phyloP scores from a whole-genome alignment of 2,888 invertebrate species.

The Zygothrica quintamaculata region DNA sequence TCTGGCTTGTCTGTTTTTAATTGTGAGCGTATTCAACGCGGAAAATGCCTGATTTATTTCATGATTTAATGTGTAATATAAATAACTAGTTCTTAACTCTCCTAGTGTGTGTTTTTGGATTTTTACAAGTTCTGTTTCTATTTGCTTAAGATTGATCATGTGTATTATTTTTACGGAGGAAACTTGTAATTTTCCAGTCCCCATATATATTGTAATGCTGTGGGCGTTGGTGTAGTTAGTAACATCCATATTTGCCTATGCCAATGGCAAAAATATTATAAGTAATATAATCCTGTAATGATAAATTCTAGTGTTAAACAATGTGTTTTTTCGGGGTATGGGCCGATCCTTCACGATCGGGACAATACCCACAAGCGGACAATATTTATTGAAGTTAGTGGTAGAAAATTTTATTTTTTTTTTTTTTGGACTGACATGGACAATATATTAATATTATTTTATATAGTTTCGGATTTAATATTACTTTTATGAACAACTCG shows the following conservation, averaged over 20 bases:
- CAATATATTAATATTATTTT: conserved; percentile 11
- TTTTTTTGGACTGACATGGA: not conserved
- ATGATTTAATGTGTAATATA: not conserved
- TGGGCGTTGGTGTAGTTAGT: conserved; percentile 1
- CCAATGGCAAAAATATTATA: not conserved
- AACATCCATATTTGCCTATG: no score
- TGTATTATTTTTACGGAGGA: conserved; percentile 6
- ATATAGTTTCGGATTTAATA: no score
- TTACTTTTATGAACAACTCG: no score
- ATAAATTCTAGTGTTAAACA: not conserved
- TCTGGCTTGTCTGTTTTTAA: not conserved
- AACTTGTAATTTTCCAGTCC: conserved; percentile 1
- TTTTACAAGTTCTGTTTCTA: no score
- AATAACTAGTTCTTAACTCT: no score
- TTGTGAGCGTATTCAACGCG: not conserved
- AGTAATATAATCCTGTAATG: not conserved
- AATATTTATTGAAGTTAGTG: no score
- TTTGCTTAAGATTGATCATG: no score
- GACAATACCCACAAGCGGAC: no score
- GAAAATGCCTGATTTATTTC: not conserved
- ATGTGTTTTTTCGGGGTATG: not conserved
- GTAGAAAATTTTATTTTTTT: not conserved
- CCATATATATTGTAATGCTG: not conserved
- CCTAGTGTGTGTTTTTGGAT: no score
- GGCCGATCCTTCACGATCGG: no score